A percentile compares a stretch with the other conserved stretches of the same genome.
These are phyloP conservation scores for Fistularia tabacaria DNA, from an alignment of 2,797 vertebrate species.

Conservation along the genomic window DNA sequence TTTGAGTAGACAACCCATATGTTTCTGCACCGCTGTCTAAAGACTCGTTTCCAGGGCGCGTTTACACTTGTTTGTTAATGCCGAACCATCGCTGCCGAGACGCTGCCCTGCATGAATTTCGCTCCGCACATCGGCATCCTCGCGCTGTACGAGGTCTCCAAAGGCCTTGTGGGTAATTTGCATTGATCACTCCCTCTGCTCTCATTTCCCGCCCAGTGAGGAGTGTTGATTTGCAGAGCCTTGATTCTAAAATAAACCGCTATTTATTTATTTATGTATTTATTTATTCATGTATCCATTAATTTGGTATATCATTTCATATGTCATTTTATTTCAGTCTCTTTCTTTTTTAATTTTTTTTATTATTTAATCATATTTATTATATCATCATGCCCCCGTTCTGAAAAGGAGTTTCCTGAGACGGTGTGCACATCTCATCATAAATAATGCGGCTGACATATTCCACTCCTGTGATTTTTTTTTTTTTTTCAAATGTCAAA, in stretches of 20 bases:
- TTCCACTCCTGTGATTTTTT: slow-evolving; percentile 12
- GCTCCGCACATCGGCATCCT: too few species aligned
- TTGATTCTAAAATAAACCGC: slow-evolving; percentile 26
- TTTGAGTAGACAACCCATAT: too few species aligned
- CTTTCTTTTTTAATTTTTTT: too few species aligned
- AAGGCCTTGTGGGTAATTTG: slow-evolving; percentile 46
- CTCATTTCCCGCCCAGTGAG: slow-evolving; percentile 41
- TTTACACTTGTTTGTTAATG: slow-evolving; percentile 12
- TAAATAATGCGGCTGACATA: not conserved
- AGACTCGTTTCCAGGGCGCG: too few species aligned
- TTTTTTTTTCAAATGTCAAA: not conserved
- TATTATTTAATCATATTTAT: too few species aligned
- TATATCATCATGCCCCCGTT: too few species aligned
- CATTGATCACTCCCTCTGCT: slow-evolving; percentile 52
- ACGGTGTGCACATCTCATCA: not conserved
- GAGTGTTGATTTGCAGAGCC: slow-evolving; percentile 31
- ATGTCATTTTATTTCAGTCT: too few species aligned
- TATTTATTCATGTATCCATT: too few species aligned
- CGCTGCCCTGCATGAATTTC: slow-evolving; percentile 20
- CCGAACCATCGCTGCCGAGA: slow-evolving; percentile 21
- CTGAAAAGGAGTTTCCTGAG: too few species aligned
- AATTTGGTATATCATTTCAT: too few species aligned
- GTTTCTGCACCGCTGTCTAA: not conserved
- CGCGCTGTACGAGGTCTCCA: slow-evolving; percentile 22
- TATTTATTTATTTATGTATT: not conserved